Evolutionary conservation across 2,797 vertebrate genomes (phyloP).

Genomic region (Mycteria americana): DNA sequence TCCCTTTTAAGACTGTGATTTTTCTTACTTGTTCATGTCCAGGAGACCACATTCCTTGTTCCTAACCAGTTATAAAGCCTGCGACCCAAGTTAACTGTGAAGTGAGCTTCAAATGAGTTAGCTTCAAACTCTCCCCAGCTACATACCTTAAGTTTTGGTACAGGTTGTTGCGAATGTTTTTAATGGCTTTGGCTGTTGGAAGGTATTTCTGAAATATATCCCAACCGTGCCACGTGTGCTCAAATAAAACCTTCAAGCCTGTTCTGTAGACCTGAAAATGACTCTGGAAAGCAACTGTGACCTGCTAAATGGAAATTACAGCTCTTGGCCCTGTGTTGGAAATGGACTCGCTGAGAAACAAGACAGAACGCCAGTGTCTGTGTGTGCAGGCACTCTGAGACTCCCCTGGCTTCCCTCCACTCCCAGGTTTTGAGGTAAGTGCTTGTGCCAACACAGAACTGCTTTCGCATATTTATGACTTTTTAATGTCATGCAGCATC

Average conservation of each 20-base stretch:
- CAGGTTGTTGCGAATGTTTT: background rate
- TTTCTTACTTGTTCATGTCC: background rate
- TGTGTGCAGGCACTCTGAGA: background rate
- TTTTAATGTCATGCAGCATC: background rate
- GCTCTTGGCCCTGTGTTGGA: background rate
- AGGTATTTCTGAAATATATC: background rate
- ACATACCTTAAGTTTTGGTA: background rate
- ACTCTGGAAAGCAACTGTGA: background rate
- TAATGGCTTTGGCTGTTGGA: background rate
- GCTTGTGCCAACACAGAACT: background rate
- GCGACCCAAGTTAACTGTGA: background rate
- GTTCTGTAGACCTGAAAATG: background rate
- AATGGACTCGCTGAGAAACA: background rate
- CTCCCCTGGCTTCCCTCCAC: background rate
- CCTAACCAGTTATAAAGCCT: background rate
- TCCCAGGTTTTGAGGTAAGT: background rate
- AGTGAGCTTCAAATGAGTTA: background rate
- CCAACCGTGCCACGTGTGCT: background rate
- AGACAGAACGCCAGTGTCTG: background rate
- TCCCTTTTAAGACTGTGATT: background rate
- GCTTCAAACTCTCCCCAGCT: background rate
- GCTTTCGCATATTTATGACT: background rate
- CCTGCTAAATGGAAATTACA: constrained; percentile 12
- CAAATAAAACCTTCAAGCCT: background rate
- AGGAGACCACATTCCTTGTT: background rate